Percentiles rank a stretch among this genome's conserved stretches.
Conservation (phyloP, 2,797 vertebrate species). For the Muscicapa striata region DNA sequence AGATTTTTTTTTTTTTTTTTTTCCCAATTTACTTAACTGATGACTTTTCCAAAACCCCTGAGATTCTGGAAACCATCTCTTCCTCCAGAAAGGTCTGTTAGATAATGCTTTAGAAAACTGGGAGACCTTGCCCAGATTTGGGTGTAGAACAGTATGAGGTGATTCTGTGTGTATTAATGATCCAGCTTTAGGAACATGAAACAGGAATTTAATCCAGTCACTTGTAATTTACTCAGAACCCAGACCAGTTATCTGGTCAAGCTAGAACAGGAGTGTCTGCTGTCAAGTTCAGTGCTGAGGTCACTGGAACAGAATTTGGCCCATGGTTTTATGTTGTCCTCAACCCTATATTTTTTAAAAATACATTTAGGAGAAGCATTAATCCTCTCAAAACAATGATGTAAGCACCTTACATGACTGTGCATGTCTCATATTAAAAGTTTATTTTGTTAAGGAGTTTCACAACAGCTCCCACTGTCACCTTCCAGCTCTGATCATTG, state of each 20-base stretch:
- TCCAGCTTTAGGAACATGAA: background rate
- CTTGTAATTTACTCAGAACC: background rate
- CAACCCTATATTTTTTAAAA: background rate
- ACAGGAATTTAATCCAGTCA: background rate
- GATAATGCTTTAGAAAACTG: background rate
- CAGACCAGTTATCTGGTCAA: background rate
- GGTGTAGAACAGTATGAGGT: background rate
- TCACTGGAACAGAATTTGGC: background rate
- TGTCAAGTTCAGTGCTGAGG: background rate
- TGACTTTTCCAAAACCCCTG: background rate
- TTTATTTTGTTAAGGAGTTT: background rate
- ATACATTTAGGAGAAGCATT: background rate
- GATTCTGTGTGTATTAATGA: background rate
- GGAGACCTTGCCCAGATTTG: background rate
- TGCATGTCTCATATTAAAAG: background rate
- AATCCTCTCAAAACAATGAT: background rate
- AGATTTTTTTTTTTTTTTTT: background rate
- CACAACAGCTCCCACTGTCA: background rate
- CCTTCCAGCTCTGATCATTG: background rate
- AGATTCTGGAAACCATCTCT: background rate
- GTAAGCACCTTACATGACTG: background rate
- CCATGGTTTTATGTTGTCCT: background rate
- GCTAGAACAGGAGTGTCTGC: background rate
- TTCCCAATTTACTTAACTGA: background rate
- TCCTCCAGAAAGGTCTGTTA: background rate